Evolutionary conservation across 2,113 vertebrate species (phyloP), one percentile per base, ranked within the genome.

Genomic region (Apeltes quadracus): DNA sequence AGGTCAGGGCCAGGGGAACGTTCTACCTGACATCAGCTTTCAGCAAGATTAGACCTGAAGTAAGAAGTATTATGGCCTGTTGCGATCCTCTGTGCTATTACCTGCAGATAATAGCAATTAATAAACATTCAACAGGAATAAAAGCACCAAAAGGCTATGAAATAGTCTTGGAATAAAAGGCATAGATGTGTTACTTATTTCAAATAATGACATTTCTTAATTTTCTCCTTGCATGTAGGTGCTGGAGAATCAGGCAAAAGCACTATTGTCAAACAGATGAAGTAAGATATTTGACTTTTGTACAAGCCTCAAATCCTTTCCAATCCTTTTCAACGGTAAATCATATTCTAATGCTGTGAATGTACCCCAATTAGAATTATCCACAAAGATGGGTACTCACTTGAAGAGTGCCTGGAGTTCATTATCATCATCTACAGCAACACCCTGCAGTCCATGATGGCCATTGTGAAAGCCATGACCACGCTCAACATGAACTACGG

Each of bases 241-340:
- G 98, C 98, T 18, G 98, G 98, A 25, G 98, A 99, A 85, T 99
- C 98, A 0, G 98, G 98, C 15, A 99, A 99, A 84, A 99, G 98
- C 89, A 99, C 97, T 50, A 99, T 99, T 0, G 98, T 99, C 94
- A 99, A 99, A 91, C 97, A 99, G 93, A 99, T 99, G 98, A 99
- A 99, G 97, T 99, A 92, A 96, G 97, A 72, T 32, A 14, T 74
- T 70, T 55, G 29, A 66, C 13, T 54, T n/a, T 72, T 48, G 4
- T 7, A 7, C 5, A 5, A 22, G 4, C 36, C 32, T 57, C 5
- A 15, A 48, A 61, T 43, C 18, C 50, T 58, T 3, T 4, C 15
- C 41, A 18, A 2, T 7, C n/a, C n/a, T n/a, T n/a, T n/a, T n/a
- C 15, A n/a, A 18, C 16, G 25, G 16, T 46, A 25, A 71, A 56